phyloP scores from a whole-genome alignment of 2,113 vertebrate species.

The Callaeas wilsoni region DNA sequence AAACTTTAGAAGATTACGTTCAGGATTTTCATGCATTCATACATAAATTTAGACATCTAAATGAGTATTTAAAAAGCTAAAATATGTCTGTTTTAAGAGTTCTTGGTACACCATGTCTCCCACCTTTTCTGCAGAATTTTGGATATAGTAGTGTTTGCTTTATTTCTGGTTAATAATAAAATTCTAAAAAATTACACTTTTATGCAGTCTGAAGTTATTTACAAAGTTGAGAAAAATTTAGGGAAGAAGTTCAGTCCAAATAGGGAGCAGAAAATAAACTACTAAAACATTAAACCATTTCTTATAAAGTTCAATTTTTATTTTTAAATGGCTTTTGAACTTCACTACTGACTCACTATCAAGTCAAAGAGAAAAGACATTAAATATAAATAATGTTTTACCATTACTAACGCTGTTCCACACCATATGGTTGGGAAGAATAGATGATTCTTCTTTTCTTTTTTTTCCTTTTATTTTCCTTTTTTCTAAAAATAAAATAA shows the following conservation, averaged over 20 bases:
- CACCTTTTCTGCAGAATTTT: background rate
- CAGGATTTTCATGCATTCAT: background rate
- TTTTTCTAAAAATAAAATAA: background rate
- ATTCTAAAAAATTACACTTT: background rate
- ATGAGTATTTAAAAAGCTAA: background rate
- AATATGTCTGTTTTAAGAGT: background rate
- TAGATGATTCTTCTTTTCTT: background rate
- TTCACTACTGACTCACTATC: background rate
- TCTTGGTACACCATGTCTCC: rapidly evolving
- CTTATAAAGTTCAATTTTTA: background rate
- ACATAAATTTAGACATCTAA: background rate
- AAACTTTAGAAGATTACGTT: background rate
- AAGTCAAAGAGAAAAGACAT: background rate
- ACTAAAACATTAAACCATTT: background rate
- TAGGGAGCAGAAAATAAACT: background rate
- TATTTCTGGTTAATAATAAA: background rate
- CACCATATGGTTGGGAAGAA: background rate
- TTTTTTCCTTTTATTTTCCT: too few relatives aligned
- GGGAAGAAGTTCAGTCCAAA: background rate
- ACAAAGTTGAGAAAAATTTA: background rate
- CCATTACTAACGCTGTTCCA: background rate
- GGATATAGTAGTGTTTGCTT: background rate
- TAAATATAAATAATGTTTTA: background rate
- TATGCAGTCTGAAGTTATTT: background rate
- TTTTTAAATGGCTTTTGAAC: background rate